Conservation (phyloP, 2,113 vertebrate genomes). For the Pyrgilauda ruficollis region DNA sequence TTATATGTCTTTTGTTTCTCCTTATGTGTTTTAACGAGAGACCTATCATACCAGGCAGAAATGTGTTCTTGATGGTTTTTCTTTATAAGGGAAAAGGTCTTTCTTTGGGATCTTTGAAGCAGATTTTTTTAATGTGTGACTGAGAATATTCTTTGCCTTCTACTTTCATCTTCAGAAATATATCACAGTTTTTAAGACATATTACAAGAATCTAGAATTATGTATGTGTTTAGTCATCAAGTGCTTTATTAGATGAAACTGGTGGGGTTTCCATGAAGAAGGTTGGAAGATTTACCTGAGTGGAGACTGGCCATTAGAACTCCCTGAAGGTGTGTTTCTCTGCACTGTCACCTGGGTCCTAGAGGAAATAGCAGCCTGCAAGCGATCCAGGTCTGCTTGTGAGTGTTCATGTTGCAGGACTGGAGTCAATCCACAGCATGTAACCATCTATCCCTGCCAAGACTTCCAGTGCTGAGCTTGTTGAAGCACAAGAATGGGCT, state of each 20-base stretch:
- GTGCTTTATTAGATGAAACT: neutral
- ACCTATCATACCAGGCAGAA: neutral
- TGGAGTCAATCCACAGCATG: neutral
- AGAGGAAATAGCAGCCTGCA: neutral
- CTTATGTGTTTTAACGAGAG: neutral
- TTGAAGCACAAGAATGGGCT: neutral
- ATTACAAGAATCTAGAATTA: neutral
- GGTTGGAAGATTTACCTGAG: rapidly evolving
- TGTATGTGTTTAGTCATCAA: neutral
- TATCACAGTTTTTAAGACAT: neutral
- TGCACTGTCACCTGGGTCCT: neutral
- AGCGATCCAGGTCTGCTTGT: neutral
- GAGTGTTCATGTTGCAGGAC: neutral
- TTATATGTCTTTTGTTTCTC: neutral
- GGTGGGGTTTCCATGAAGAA: neutral
- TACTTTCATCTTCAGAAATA: neutral
- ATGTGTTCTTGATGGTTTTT: neutral
- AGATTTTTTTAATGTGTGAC: neutral
- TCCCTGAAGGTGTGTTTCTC: neutral
- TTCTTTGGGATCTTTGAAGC: neutral
- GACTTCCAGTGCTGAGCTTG: neutral
- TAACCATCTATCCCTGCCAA: neutral
- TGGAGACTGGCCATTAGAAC: neutral
- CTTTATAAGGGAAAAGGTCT: neutral
- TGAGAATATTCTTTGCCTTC: neutral